phyloP scores from a whole-genome alignment of 2,113 vertebrate genomes.

The Lampris incognitus region DNA sequence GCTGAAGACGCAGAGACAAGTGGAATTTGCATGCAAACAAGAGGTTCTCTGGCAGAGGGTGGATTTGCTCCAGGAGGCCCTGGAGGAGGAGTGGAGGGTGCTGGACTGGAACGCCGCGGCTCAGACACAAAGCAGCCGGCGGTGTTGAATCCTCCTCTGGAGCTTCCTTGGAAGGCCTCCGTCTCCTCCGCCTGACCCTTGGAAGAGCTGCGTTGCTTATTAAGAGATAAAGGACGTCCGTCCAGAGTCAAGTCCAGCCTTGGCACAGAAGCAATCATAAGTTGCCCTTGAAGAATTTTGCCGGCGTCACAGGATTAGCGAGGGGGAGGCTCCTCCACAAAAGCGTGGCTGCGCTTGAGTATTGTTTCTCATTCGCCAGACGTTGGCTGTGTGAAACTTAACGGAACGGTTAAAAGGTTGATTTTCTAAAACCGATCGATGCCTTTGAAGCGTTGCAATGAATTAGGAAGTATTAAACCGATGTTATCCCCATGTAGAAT shows the following conservation, averaged over 20 bases:
- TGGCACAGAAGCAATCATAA: conserved; percentile 8
- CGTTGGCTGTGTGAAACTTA: no score
- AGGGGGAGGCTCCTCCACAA: no score
- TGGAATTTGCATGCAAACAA: conserved; percentile 53
- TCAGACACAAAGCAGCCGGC: conserved; percentile 36
- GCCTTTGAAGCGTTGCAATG: background rate
- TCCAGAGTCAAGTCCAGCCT: conserved; percentile 3
- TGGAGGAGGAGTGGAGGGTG: conserved; percentile 47
- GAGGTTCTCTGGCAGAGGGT: conserved; percentile 23
- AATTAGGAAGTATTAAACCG: background rate
- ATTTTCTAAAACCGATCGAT: no score
- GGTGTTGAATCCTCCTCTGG: background rate
- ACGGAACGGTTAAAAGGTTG: no score
- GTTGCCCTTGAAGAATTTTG: background rate
- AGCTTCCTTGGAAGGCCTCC: background rate
- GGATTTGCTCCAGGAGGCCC: conserved; percentile 57
- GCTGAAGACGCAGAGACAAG: background rate
- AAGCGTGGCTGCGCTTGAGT: no score
- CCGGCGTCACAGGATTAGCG: no score
- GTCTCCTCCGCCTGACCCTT: background rate
- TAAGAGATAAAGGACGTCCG: conserved; percentile 10
- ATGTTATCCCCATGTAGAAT: no score
- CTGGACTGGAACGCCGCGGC: conserved; percentile 56
- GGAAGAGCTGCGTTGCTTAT: background rate
- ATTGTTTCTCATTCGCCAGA: no score